Evolutionary conservation across 1,140 invertebrate genomes (phyloP), one percentile per base, ranked within the genome.

Genomic region (Drosophila pruinosa): DNA sequence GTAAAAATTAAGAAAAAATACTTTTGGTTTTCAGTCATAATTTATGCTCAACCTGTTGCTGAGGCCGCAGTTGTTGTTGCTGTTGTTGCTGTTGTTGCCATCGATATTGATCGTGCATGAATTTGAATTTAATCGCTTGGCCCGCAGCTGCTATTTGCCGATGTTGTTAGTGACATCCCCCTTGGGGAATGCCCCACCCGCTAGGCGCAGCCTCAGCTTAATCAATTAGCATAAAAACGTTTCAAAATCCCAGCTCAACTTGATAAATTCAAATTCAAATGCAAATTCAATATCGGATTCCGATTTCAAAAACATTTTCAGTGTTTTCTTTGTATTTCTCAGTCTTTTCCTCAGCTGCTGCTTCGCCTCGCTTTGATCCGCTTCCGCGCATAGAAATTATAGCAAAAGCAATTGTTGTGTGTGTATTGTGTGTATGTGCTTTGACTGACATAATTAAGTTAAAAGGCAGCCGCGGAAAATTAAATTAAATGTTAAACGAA

Each of bases 401-500:
- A 17, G 45, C 61, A 54, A 72, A 57, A 62, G 41, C 69, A 74
- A 72, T 75, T 75, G 72, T 53, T 15, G 22, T 45, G 43, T 36
- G 26, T 24, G 17, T 34, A 17, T 41, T 53, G 31, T 34, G 65
- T 67, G 75, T 59, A 64, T 62, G 12, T 22, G 38, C 41, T 50
- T 68, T 47, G 72, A 34, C 61, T 68, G 79, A 83, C 75, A 78
- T 78, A 82, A 82, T 82, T 74, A 78, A 71, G 64, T 61, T 74
- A 24, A 61, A 72, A 34, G n/a, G 56, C 53, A 64, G 28, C 14
- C 57, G 64, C 59, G 72, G 39, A 67, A 80, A 82, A 81, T 82
- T 65, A 62, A 82, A 82, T 78, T 62, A 78, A 82, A 71, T 83
- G 69, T 83, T 78, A 61, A 81, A 74, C 78, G 74, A 61, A 80